Evolutionary conservation across 2,797 vertebrate species (phyloP).

Genomic region (Erethizon dorsatum): DNA sequence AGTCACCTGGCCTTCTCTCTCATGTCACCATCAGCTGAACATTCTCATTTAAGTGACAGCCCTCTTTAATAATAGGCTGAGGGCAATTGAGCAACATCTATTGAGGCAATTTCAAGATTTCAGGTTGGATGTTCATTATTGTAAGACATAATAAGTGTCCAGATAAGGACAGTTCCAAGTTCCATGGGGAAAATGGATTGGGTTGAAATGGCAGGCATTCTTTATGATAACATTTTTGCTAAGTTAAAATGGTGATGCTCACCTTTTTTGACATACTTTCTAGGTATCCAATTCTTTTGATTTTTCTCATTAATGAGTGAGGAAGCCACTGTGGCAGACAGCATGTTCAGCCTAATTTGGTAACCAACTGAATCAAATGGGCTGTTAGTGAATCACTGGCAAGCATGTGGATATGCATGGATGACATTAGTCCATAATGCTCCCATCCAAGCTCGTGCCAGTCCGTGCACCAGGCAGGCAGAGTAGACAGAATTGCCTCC

Average conservation of each 20-base stretch:
- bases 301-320: constrained; percentile 49
- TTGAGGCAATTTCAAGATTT: constrained; percentile 46
- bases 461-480: neutral
- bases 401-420: neutral
- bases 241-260: constrained; percentile 61
- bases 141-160: constrained; percentile 65
- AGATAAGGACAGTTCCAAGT: neutral
- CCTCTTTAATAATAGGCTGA: constrained; percentile 42
- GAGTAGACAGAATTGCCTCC: neutral
- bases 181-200: constrained; percentile 48
- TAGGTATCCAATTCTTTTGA: neutral
- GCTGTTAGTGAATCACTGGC: constrained; percentile 61
- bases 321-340: neutral
- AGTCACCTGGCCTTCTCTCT: neutral
- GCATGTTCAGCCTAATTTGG: constrained; percentile 51
- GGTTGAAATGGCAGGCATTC: constrained; percentile 54
- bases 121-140: constrained; percentile 40
- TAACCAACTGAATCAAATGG: constrained; percentile 63
- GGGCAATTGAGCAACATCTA: too few species aligned
- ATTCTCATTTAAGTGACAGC: constrained; percentile 61
- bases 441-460: neutral
- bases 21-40: constrained; percentile 27
- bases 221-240: constrained; percentile 55
- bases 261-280: constrained; percentile 54
- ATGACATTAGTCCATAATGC: neutral